phyloP scores from a whole-genome alignment of 92 coral and sea anemone genomes.

The Palythoa grandiflora region DNA sequence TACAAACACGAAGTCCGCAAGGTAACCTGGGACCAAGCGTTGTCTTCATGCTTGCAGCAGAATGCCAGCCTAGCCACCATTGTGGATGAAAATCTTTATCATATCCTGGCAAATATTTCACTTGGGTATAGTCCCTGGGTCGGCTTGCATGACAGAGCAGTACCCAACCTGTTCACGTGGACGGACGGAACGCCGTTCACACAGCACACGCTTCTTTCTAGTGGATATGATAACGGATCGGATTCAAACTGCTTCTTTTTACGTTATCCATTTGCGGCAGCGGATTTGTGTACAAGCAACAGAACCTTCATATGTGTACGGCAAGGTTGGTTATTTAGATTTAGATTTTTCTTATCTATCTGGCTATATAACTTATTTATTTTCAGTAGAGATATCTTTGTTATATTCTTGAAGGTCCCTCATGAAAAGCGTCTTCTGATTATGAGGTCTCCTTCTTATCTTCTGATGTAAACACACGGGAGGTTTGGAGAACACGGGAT shows the following conservation, averaged over 20 bases:
- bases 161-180: not conserved
- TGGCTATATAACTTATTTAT: too few relatives aligned
- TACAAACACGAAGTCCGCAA: not conserved
- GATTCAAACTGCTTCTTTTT: not conserved
- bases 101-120: not conserved
- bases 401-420: too few relatives aligned
- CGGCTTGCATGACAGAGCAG: not conserved
- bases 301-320: not conserved
- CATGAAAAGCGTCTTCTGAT: too few relatives aligned
- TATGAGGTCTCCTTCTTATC: too few relatives aligned
- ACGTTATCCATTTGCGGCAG: not conserved
- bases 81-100: not conserved
- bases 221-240: not conserved
- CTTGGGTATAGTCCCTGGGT: not conserved
- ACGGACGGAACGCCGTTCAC: not conserved
- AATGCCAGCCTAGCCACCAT: constrained; percentile 24
- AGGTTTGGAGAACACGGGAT: too few relatives aligned
- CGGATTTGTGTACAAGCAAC: not conserved
- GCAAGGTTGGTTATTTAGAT: not conserved
- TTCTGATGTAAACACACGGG: too few relatives aligned
- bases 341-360: too few relatives aligned
- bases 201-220: not conserved
- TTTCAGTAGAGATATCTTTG: too few relatives aligned
- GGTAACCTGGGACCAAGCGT: constrained; percentile 15
- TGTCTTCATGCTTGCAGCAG: constrained; percentile 18